Base-by-base conservation (phyloP, 2,888 invertebrate genomes). In the Nasonovia ribisnigri region DNA sequence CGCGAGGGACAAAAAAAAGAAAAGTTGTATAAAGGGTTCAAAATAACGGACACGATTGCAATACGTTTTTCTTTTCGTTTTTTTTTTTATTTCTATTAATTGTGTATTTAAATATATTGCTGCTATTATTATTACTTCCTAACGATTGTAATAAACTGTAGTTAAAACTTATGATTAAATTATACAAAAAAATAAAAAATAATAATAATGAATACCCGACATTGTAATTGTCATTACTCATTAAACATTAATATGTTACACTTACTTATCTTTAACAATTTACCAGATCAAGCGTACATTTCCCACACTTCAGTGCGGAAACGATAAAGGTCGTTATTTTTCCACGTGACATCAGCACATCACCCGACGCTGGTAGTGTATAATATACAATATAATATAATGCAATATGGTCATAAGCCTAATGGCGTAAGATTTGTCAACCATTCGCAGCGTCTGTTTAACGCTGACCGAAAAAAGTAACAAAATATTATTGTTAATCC, bases 91-190 rank as follows among this genome's bases (percentile, higher is more conserved):
- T 54, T 67, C 67, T 86, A 93, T 93, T 90, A 60, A 77, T 89
- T 87, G 57, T 92, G 42, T 93, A 93, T 84, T 77, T 93, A 84
- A 89, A 93, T 89, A 54, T 84, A 93, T 89, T 77, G 84, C 89
- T 88, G 84, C 57, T 93, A 93, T 90, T 88, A 93, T 93, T 93
- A 86, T 89, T 92, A 92, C 86, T 91, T 67, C 46, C 60, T 60
- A 86, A 93, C 90, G 57, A 90, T 93, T 92, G 88, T 92, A 92
- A 92, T 92, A 88, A 92, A 93, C 67, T 93, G 93, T 93, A 93
- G 93, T 93, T 93, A 84, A 77, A 77, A 90, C 86, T 93, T 93
- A 93, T 93, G 42, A 93, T 92, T 87, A 60, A 87, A 60, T 87
- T 90, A 90, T 67, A 86, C 77, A 36, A 77, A 86, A 46, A 48